Evolutionary conservation across 2,888 invertebrate genomes (phyloP), one percentile per base, ranked within the genome.

Genomic region (Drosophila mercatorum): DNA sequence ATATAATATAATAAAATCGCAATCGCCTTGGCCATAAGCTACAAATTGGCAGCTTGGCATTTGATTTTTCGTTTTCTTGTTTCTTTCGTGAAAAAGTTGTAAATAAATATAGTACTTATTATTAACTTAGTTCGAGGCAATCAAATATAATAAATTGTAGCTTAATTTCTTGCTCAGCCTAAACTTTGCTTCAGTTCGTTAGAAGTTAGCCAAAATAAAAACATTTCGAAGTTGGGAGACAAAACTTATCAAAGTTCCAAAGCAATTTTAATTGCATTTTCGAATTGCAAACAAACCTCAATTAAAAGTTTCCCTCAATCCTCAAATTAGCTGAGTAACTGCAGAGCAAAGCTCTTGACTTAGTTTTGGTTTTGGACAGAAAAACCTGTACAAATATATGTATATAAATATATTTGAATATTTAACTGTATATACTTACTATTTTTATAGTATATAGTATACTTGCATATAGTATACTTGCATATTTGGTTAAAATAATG

Each of bases 251-350:
- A 63, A 82, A 74, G 69, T 75, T 69, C 55, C 47, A 34, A 56
- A 22, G 41, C 61, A 79, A 75, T 72, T 81, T 81, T 78, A 83
- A 83, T 81, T 85, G 72, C 81, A 62, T 80, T 83, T 84, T 58
- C 75, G 69, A 58, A 75, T 76, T 72, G 78, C 73, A 70, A 71
- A 69, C 60, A 68, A 80, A 72, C 58, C 53, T 78, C 78, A 76
- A 85, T 84, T 83, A 85, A 84, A 84, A 84, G 66, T 84, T 84
- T 71, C 36, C 14, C 57, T 51, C 62, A 61, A 69, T 70, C 68
- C 65, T 46, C 52, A 56, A 78, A 80, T 77, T 67, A 74, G 69
- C 63, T 56, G 47, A 52, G 63, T 34, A 44, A 41, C 3, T 52
- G 69, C 40, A n/a, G 17, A 63, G 58, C 55, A 22, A 44, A 60